Evolutionary conservation across 2,888 invertebrate species (phyloP).

Genomic region (Meghimatium bilineatum): DNA sequence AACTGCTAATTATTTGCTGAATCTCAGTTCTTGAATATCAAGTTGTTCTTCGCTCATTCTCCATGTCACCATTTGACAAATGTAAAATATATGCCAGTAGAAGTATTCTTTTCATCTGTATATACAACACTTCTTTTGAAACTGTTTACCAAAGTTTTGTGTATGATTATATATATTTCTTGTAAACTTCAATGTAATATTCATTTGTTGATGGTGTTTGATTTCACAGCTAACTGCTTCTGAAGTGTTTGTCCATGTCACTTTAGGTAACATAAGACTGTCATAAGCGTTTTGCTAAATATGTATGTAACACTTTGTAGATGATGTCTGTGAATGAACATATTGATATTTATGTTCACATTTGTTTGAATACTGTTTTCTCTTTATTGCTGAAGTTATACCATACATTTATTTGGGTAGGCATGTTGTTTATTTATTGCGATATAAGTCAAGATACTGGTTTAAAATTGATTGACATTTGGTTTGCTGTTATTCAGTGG

Average conservation of each 20-base stretch:
- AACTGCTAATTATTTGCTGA: conserved; percentile 44
- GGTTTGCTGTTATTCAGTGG: background rate
- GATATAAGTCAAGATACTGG: background rate
- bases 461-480: background rate
- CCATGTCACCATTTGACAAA: conserved; percentile 22
- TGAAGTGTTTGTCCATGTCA: background rate
- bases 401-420: background rate
- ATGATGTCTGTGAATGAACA: background rate
- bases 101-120: conserved; percentile 49
- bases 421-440: background rate
- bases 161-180: conserved; percentile 3
- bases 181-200: conserved; percentile 6
- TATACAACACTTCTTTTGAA: conserved; percentile 29
- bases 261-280: background rate
- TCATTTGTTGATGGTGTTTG: conserved; percentile 2
- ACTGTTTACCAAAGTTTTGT: conserved; percentile 15
- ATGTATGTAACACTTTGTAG: background rate
- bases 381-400: background rate
- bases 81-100: conserved; percentile 47
- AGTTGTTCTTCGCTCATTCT: conserved; percentile 40
- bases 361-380: background rate
- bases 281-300: conserved; percentile 16
- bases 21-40: conserved; percentile 40
- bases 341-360: background rate
- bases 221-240: conserved; percentile 17